Conservation (phyloP, 2,888 invertebrate genomes). For the Lasioglossum pauxillum region DNA sequence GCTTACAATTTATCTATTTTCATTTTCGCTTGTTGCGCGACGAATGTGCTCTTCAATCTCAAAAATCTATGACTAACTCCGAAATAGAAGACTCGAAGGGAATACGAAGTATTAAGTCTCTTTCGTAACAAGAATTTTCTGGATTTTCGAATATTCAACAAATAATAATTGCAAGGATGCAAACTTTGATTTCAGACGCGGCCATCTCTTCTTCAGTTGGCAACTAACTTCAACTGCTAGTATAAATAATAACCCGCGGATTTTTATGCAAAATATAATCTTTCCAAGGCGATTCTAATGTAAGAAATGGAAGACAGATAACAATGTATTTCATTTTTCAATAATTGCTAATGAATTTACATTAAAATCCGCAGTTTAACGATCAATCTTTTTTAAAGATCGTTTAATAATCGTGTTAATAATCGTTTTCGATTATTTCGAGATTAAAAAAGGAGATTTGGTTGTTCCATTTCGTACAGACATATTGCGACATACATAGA, state of each 20-base stretch:
- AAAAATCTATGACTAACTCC: neutral
- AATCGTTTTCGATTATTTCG: neutral
- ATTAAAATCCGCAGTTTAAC: neutral
- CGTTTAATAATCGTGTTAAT: too few relatives aligned
- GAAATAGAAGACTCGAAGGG: neutral
- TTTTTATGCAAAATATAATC: neutral
- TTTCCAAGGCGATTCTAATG: too few relatives aligned
- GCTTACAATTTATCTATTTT: neutral
- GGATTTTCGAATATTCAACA: neutral
- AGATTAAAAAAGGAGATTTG: neutral
- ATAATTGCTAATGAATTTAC: too few relatives aligned
- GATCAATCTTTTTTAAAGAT: neutral
- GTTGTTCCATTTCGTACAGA: neutral
- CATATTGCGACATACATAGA: neutral
- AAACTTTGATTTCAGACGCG: neutral
- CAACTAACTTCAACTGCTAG: neutral
- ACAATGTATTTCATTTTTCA: too few relatives aligned
- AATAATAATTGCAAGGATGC: neutral
- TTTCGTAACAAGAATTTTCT: neutral
- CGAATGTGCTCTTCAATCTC: neutral
- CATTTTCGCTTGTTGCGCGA: neutral
- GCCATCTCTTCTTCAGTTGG: neutral
- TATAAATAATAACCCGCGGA: neutral
- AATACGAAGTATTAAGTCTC: neutral
- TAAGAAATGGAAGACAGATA: too few relatives aligned